Conservation (phyloP, 2,113 vertebrate genomes). For the Physeter macrocephalus region DNA sequence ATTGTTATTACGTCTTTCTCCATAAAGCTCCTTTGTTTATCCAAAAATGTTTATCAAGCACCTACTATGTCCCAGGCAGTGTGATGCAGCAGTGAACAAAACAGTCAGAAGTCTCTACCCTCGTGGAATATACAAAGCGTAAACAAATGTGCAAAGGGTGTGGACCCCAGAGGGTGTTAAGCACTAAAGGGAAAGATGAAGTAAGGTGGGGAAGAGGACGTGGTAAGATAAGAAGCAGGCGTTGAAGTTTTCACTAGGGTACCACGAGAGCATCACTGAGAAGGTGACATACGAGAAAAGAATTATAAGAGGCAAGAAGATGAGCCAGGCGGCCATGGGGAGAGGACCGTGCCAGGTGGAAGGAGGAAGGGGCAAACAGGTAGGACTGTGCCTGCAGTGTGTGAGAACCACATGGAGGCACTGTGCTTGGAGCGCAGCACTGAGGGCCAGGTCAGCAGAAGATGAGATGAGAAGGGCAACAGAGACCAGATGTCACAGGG, state of each 20-base stretch:
- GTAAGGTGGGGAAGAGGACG: too few species aligned
- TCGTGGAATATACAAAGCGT: neutral
- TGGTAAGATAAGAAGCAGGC: accelerated
- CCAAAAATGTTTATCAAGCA: neutral
- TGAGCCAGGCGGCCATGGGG: accelerated
- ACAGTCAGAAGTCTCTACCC: neutral
- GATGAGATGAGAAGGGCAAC: neutral
- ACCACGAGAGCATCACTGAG: neutral
- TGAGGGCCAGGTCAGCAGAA: neutral
- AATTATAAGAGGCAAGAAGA: neutral
- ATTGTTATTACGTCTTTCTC: neutral
- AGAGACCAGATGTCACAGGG: accelerated
- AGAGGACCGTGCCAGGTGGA: neutral
- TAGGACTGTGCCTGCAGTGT: neutral
- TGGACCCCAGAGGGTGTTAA: neutral
- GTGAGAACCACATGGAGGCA: neutral
- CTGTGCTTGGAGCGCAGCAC: accelerated
- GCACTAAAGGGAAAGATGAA: neutral
- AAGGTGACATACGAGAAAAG: neutral
- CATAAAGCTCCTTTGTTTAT: neutral
- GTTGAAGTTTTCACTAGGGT: neutral
- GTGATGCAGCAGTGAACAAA: neutral
- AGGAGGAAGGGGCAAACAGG: accelerated
- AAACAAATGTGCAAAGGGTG: neutral
- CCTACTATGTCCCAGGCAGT: neutral